These are phyloP conservation scores for Zapus hudsonius DNA, from an alignment of 2,113 vertebrate genomes.

Conservation along the genomic window DNA sequence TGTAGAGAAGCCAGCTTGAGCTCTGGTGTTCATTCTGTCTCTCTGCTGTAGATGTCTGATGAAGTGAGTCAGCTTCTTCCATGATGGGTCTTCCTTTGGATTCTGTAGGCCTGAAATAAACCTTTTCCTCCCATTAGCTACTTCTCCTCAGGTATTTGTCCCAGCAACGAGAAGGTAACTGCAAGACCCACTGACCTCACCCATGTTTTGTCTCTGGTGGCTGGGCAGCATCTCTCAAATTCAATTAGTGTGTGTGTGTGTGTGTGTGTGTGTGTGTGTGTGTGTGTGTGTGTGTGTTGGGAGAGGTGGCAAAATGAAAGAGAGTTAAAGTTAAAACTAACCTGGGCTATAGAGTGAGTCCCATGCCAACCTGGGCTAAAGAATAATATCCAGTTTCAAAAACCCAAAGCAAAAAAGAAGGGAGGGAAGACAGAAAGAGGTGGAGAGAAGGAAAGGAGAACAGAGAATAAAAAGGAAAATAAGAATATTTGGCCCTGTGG, in stretches of 20 bases:
- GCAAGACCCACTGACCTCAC: neutral
- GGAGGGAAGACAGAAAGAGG: neutral
- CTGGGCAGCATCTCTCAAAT: slow-evolving; percentile 32
- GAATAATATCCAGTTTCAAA: neutral
- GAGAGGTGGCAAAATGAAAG: neutral
- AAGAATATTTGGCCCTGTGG: neutral
- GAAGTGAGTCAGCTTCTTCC: too few relatives aligned
- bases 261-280: neutral
- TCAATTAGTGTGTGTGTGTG: slow-evolving; percentile 12
- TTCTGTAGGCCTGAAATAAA: too few relatives aligned
- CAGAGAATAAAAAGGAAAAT: neutral
- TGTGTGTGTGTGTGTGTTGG: too few relatives aligned
- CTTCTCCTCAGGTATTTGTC: neutral
- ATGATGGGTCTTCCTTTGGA: too few relatives aligned
- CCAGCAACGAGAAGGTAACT: neutral
- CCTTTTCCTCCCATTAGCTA: too few relatives aligned
- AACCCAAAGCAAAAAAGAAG: neutral
- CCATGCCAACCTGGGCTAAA: neutral
- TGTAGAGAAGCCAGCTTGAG: too few relatives aligned
- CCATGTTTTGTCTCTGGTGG: slow-evolving; percentile 52
- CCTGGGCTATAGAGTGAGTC: neutral
- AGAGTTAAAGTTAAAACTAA: neutral
- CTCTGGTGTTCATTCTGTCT: too few relatives aligned
- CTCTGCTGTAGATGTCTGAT: too few relatives aligned
- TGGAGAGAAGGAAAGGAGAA: neutral